phyloP scores from a whole-genome alignment of 2,113 vertebrate species.

The Leiothrix lutea region DNA sequence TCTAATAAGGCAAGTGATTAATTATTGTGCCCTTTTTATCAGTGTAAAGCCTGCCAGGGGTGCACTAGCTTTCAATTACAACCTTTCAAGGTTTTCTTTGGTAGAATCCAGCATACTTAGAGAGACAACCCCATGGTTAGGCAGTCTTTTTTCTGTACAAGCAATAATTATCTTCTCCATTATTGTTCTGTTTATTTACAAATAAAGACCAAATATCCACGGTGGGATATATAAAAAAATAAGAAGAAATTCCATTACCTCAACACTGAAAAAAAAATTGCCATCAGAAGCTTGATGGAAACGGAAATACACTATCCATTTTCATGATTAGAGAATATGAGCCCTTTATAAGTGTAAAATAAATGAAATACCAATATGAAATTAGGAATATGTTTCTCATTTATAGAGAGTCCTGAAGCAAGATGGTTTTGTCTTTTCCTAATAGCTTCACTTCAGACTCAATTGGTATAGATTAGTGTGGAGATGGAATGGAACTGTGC shows the following conservation, averaged over 20 bases:
- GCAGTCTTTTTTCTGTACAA: neutral
- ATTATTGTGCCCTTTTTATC: conserved; percentile 4
- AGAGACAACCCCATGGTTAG: neutral
- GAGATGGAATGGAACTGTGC: neutral
- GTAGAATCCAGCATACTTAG: neutral
- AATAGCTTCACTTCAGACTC: conserved; percentile 41
- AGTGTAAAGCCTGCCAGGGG: neutral
- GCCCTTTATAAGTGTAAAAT: neutral
- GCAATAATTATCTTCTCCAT: neutral
- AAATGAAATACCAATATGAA: conserved; percentile 33
- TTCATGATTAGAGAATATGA: conserved; percentile 3
- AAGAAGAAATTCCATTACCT: neutral
- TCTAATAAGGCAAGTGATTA: conserved; percentile 55
- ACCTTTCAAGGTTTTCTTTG: neutral
- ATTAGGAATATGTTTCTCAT: conserved; percentile 52
- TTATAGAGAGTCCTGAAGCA: conserved; percentile 42
- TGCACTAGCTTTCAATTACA: neutral
- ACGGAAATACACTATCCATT: neutral
- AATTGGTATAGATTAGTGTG: conserved; percentile 15
- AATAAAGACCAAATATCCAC: neutral
- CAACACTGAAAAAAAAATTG: neutral
- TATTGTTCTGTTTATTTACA: neutral
- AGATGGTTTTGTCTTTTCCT: conserved; percentile 29
- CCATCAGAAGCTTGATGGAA: conserved; percentile 14
- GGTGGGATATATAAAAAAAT: neutral